Percentiles rank a stretch among this genome's conserved stretches.
phyloP scores from a whole-genome alignment of 1,140 invertebrate species.

The Trichoplusia ni region DNA sequence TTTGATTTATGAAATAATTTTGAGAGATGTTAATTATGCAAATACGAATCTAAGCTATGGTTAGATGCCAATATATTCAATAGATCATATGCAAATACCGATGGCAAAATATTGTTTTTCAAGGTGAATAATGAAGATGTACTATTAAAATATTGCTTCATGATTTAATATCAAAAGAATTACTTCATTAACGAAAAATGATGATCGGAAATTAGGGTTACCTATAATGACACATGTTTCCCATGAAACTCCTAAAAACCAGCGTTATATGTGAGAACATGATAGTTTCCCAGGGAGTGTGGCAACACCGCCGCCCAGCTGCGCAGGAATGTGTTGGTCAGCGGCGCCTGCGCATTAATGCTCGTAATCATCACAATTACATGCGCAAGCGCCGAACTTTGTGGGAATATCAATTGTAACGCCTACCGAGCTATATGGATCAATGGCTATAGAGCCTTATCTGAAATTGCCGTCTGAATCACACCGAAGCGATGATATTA shows the following conservation, averaged over 20 bases:
- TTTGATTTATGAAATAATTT: too few species aligned
- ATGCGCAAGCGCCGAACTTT: constrained; percentile 15
- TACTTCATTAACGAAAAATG: too few species aligned
- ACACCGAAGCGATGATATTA: too few species aligned
- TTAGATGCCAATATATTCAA: too few species aligned
- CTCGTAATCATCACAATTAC: constrained; percentile 26
- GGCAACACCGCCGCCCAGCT: not conserved
- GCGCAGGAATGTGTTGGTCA: constrained; percentile 25
- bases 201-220: not conserved
- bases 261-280: not conserved
- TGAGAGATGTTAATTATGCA: too few species aligned
- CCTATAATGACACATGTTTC: not conserved
- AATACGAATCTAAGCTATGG: too few species aligned
- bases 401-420: not conserved
- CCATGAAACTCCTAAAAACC: too few species aligned
- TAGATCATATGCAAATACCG: too few species aligned
- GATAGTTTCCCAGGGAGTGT: not conserved
- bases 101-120: too few species aligned
- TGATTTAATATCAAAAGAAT: too few species aligned
- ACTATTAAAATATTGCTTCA: too few species aligned
- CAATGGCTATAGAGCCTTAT: not conserved
- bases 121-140: too few species aligned
- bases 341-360: constrained; percentile 1
- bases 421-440: not conserved
- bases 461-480: not conserved